Conservation (phyloP, 2,113 vertebrate genomes). For the Corydoras maculifer region DNA sequence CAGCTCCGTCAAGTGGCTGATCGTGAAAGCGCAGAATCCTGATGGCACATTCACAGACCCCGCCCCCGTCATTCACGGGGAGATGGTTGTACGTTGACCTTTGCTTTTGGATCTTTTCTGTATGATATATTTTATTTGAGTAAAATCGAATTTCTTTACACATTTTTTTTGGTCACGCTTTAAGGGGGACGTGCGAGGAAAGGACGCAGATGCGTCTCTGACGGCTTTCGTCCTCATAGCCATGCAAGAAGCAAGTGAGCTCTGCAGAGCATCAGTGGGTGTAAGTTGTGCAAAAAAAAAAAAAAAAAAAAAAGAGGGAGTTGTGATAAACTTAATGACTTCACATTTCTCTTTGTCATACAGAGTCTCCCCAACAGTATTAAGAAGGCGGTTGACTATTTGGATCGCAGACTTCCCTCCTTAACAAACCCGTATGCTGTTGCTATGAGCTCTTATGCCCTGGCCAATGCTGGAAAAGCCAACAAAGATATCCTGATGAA, state of each 20-base stretch:
- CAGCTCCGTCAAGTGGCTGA: conserved; percentile 76
- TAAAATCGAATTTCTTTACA: background rate
- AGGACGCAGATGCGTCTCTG: conserved; percentile 67
- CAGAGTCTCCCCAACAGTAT: conserved; percentile 67
- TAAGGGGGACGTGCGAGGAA: conserved; percentile 64
- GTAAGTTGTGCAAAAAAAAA: conserved; percentile 60
- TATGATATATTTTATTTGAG: background rate
- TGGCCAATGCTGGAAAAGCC: conserved; percentile 60
- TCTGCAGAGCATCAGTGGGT: conserved; percentile 59
- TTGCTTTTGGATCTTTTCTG: background rate
- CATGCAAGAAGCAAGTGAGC: conserved; percentile 60
- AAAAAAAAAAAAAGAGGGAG: too few relatives aligned
- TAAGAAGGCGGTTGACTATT: conserved; percentile 58
- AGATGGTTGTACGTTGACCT: conserved; percentile 68
- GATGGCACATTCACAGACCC: conserved; percentile 77
- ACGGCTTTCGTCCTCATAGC: conserved; percentile 80
- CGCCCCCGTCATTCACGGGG: conserved; percentile 45
- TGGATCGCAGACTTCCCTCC: conserved; percentile 52
- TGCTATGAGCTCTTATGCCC: conserved; percentile 74
- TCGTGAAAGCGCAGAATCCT: conserved; percentile 67
- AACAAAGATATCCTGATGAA: conserved; percentile 49
- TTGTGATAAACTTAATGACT: too few relatives aligned
- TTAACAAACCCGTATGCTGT: conserved; percentile 76
- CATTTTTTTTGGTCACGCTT: background rate
- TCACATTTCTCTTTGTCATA: background rate